Evolutionary conservation across 2,113 vertebrate genomes (phyloP).

Genomic region (Heterocephalus glaber): DNA sequence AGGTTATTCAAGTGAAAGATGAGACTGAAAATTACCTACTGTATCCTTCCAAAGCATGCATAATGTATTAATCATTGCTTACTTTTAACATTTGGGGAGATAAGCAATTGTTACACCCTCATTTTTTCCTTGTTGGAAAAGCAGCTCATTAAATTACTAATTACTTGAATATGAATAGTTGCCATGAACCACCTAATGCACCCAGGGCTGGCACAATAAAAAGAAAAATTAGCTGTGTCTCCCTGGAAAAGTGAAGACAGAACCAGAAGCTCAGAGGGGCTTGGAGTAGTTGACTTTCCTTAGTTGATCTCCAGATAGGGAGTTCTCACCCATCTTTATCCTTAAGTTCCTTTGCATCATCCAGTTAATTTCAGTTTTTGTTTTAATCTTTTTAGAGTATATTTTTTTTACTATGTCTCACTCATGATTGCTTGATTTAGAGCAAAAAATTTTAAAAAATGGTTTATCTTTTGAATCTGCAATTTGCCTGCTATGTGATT

Average conservation of each 20-base stretch:
- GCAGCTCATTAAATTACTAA: background rate
- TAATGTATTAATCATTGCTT: background rate
- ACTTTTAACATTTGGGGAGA: background rate
- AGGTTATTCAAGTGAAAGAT: background rate
- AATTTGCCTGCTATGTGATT: background rate
- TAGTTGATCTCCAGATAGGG: background rate
- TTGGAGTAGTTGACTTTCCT: fast-evolving
- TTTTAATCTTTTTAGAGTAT: background rate
- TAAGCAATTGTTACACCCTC: background rate
- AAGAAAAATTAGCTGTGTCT: background rate
- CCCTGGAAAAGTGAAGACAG: background rate
- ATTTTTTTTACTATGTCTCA: background rate
- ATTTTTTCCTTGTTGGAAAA: background rate
- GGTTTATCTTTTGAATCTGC: background rate
- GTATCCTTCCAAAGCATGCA: background rate
- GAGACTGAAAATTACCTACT: background rate
- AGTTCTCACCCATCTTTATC: background rate
- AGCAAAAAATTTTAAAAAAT: background rate
- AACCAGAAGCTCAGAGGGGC: background rate
- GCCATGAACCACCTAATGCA: background rate
- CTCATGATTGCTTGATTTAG: background rate
- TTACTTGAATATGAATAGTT: background rate
- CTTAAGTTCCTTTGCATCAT: background rate
- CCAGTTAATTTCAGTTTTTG: background rate
- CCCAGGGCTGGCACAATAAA: background rate